Base-by-base conservation (phyloP, 2,113 vertebrate genomes). In the Daphoenositta chrysoptera region DNA sequence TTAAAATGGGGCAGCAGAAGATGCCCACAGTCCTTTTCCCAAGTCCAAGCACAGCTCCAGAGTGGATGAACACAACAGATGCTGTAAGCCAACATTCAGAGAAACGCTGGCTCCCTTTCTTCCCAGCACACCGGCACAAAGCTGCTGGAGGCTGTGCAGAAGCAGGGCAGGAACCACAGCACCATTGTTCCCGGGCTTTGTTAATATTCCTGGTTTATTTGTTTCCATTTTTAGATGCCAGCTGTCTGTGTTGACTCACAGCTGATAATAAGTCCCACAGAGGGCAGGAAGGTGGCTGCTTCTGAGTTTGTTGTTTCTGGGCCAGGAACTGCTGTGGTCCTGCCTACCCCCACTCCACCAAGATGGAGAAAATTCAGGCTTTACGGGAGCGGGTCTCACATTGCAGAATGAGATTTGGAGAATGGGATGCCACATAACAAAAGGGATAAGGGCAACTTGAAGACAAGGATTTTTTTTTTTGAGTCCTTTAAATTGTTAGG, bases 181-280 rank as follows among this genome's bases (percentile, higher is more conserved):
- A 30, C 88, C 68, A 90, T 96, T 96, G 87, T 96, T 95, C 71
- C 60, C 0, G 0, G 40, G 40, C 81, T 94, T 95, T 95, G 80
- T 95, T 87, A 89, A 65, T 97, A 95, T 87, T 92, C 77, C 76
- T 93, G 90, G 76, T 90, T 93, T 95, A 94, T 94, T 94, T 96
- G 90, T 96, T 95, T 94, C 96, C 83, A 93, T 96, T 95, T 94
- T 95, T 94, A 88, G 93, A 89, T 83, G 80, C 77, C 96, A 95
- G 90, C 95, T 96, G 93, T 71, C 76, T 79, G 51, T 60, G 78
- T 93, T 94, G 92, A 90, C 64, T 96, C 77, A 88, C 33, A 42
- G 78, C 75, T 86, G 72, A 90, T 90, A 76, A 48, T 45, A 47
- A 51, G 40, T 81, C 85, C 85, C 72, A 68, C 85, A 90, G 71